Conservation (phyloP, 2,113 vertebrate species). For the Takifugu flavidus region DNA sequence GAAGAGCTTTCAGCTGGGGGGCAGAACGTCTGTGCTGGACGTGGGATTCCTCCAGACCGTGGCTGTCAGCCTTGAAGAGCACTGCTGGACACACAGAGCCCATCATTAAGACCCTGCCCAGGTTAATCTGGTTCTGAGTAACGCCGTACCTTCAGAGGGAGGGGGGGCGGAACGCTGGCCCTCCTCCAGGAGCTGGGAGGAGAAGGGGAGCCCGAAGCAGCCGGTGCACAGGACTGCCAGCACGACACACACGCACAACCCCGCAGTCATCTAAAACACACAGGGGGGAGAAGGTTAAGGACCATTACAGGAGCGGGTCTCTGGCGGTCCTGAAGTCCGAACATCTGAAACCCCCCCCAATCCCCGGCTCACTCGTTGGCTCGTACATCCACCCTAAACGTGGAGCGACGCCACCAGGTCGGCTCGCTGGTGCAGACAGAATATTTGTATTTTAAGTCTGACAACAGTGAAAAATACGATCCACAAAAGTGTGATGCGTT, state of each 20-base stretch:
- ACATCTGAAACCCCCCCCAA: conserved; percentile 13
- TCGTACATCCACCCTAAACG: no score
- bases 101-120: neutral
- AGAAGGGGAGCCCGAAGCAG: conserved; percentile 77
- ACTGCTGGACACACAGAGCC: conserved; percentile 25
- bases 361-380: neutral
- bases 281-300: neutral
- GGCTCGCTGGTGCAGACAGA: neutral
- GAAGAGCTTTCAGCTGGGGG: conserved; percentile 68
- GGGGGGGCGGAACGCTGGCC: conserved; percentile 42
- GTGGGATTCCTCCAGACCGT: conserved; percentile 41
- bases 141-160: conserved; percentile 46
- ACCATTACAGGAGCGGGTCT: conserved; percentile 1
- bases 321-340: conserved; percentile 16
- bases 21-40: conserved; percentile 69
- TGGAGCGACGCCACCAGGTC: neutral
- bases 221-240: conserved; percentile 80
- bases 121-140: neutral
- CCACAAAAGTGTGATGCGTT: no score
- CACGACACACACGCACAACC: conserved; percentile 82
- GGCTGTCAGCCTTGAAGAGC: conserved; percentile 36
- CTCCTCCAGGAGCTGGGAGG: conserved; percentile 51
- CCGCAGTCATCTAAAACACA: conserved; percentile 81
- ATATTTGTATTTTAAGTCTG: neutral
- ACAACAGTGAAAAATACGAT: neutral